Conservation (phyloP, 1,140 invertebrate species). For the Bombus turneri region DNA sequence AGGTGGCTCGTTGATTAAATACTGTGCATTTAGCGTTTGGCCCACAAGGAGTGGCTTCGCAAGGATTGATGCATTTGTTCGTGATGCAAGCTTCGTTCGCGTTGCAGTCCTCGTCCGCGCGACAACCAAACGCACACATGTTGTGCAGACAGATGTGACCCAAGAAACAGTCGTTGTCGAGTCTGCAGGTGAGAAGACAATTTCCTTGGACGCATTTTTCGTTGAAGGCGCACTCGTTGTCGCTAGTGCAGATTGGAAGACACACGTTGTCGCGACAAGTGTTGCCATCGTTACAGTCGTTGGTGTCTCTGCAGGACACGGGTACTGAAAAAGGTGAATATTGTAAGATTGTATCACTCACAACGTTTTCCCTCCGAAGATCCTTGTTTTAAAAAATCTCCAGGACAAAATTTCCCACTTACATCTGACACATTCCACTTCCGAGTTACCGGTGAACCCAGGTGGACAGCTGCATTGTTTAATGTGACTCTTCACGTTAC, state of each 20-base stretch:
- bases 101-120: conserved; percentile 93
- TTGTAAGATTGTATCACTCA: too few relatives aligned
- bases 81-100: conserved; percentile 90
- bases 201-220: conserved; percentile 92
- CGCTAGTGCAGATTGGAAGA: conserved; percentile 87
- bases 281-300: conserved; percentile 87
- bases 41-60: conserved; percentile 89
- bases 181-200: conserved; percentile 92
- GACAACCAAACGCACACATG: conserved; percentile 93
- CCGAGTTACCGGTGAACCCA: conserved; percentile 93
- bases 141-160: conserved; percentile 94
- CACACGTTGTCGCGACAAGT: conserved; percentile 91
- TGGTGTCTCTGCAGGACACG: conserved; percentile 87
- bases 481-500: conserved; percentile 88
- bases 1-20: conserved; percentile 91
- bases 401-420: conserved; percentile 75
- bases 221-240: conserved; percentile 94
- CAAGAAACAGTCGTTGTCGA: conserved; percentile 95
- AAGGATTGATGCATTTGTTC: conserved; percentile 92
- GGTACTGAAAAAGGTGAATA: conserved; percentile 84
- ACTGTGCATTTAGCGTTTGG: conserved; percentile 92
- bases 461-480: conserved; percentile 92
- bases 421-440: conserved; percentile 93
- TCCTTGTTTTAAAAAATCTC: not conserved
- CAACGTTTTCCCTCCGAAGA: too few relatives aligned